Base-by-base conservation (phyloP, 2,888 invertebrate genomes). In the Heteromurus nitidus region DNA sequence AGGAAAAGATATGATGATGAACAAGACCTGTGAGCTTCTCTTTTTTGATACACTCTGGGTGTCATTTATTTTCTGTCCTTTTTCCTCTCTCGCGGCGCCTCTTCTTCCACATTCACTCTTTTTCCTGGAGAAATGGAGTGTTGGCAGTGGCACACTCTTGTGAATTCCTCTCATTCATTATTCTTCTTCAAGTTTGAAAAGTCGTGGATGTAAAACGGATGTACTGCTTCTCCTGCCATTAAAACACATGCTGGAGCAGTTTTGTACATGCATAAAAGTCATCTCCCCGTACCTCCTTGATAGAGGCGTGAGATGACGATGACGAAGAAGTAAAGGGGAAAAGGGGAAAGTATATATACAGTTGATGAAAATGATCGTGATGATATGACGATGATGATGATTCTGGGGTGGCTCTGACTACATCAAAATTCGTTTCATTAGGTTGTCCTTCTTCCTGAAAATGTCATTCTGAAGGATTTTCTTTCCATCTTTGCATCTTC, bases 151-250 rank as follows among this genome's bases (percentile, higher is more conserved):
- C 60, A 65, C 26, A 67, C 80, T 73, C 80, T 80, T 58, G 72
- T 73, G 72, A 80, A 73, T 80, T 80, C 80, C 50, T 72, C 80
- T 73, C 80, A 80, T 80, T 80, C 67, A 80, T 80, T 80, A 80
- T 73, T 80, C 80, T 73, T 80, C 73, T 47, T 80, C 80, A 73
- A 55, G 44, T 79, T 72, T 64, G 64, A 64, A 77, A 79, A 70
- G 42, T 77, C 69, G 36, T 77, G 26, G 65, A 67, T 72, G 72
- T 28, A 58, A 72, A 80, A 58, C 79, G 79, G 79, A 80, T 80
- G 79, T 80, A 44, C 30, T 64, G 30, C 50, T 20, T 24, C 69
- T 36, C n/a, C n/a, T 68, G 50, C 24, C 50, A 50, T 50, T 50
- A 68, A 50, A 47, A 50, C 24, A 55, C n/a, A 64, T 13, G 20